Evolutionary conservation across 2,113 vertebrate species (phyloP), one percentile per base, ranked within the genome.

Genomic region (Eudyptes chrysolophus): DNA sequence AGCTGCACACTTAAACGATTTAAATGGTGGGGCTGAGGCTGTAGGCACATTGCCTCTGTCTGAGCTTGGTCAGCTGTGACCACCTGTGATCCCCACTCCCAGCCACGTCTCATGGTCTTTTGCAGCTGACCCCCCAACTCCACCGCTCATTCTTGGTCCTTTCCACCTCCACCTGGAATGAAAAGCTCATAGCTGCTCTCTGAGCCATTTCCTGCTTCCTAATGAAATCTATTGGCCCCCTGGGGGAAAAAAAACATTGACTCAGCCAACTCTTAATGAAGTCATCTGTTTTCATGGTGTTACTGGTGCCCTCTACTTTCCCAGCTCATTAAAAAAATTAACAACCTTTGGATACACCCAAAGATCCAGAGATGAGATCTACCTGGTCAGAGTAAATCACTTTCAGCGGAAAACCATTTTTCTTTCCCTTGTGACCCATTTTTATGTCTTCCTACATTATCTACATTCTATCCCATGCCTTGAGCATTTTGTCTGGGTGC

Each of bases 181-280:
- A 93, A 94, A 90, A 78, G 21, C 55, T 75, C 0, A 2, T 94
- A 80, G 87, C 81, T 88, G 89, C 36, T 92, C 78, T 70, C 84
- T 66, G 34, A 96, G 49, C 68, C 36, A 66, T 94, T 97, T 96
- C 95, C 97, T 97, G 89, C 87, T 96, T 97, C 93, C 92, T 93
- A 90, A 95, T 96, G 94, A 92, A 96, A 97, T 66, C 82, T 74
- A 87, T 74, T 91, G 94, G 84, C 89, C 94, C 96, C 95, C 95
- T 92, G 96, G 92, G 92, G 85, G 24, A 3, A 84, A 95, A 84
- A 96, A 95, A 88, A 65, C 94, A 96, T 80, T 6, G 7, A 83
- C 82, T 92, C 91, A 81, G 94, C 84, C 96, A 96, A 83, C 78
- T 92, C 75, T 70, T 96, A 97, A 95, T 96, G 95, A 97, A 97